These are phyloP conservation scores for Papilio polyxenes DNA, from an alignment of 1,140 invertebrate species.

Conservation along the genomic window DNA sequence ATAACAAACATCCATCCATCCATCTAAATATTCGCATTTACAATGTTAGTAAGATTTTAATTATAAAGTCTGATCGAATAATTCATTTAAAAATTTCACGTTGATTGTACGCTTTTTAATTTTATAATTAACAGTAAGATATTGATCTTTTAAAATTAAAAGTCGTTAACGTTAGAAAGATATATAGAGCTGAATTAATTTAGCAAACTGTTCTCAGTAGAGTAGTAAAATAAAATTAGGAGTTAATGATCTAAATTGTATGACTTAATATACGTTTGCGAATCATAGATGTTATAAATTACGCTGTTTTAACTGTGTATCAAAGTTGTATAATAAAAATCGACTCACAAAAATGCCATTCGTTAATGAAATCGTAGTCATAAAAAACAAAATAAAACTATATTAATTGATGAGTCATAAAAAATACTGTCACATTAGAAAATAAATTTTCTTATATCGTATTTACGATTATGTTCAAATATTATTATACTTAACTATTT, in stretches of 20 bases:
- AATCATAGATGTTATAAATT: constrained; percentile 23
- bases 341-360: background rate
- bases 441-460: no score
- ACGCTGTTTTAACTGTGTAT: constrained; percentile 9
- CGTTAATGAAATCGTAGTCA: background rate
- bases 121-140: background rate
- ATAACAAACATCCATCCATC: no score
- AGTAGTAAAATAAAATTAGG: constrained; percentile 26
- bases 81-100: background rate
- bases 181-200: background rate
- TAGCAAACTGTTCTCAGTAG: constrained; percentile 1
- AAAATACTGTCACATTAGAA: no score
- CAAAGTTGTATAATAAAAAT: constrained; percentile 21
- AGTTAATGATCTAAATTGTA: background rate
- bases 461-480: no score
- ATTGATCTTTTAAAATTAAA: background rate
- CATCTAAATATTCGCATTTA: no score
- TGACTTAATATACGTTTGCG: background rate
- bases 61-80: background rate
- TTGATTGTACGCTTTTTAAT: background rate
- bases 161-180: background rate
- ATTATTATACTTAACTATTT: no score
- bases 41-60: background rate
- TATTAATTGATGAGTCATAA: background rate
- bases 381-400: background rate